Evolutionary conservation across 2,888 invertebrate genomes (phyloP).

Genomic region (Tillus elongatus): DNA sequence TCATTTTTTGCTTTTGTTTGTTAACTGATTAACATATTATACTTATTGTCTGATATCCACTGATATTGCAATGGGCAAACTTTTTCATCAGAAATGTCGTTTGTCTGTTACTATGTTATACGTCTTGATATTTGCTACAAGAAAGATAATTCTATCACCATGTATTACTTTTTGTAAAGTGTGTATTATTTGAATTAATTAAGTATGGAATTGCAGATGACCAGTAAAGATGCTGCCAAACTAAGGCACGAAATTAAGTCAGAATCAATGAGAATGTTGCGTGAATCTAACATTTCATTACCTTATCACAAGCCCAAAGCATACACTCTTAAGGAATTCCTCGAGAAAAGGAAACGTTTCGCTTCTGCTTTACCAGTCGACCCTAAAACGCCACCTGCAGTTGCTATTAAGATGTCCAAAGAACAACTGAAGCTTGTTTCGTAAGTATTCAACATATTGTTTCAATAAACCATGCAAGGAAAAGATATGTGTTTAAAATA

Average conservation of each 20-base stretch:
- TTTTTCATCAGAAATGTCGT: too few relatives aligned
- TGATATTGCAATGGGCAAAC: too few relatives aligned
- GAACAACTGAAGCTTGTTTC: conserved; percentile 56
- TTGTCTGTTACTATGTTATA: too few relatives aligned
- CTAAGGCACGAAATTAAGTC: conserved; percentile 70
- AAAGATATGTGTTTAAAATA: neutral
- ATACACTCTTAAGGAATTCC: conserved; percentile 69
- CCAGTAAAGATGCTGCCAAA: conserved; percentile 57
- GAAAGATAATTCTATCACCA: too few relatives aligned
- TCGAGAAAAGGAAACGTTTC: conserved; percentile 46
- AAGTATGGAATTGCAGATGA: too few relatives aligned
- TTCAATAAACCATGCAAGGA: neutral
- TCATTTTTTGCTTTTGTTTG: too few relatives aligned
- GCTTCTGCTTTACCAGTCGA: conserved; percentile 35
- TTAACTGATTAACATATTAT: too few relatives aligned
- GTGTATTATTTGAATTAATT: too few relatives aligned
- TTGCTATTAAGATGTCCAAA: conserved; percentile 56
- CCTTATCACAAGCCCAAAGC: conserved; percentile 84
- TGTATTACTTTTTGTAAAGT: too few relatives aligned
- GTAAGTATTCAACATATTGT: conserved; percentile 43
- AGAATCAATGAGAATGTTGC: conserved; percentile 71
- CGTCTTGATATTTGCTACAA: too few relatives aligned
- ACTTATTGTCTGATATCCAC: too few relatives aligned
- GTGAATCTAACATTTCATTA: conserved; percentile 65
- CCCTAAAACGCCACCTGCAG: conserved; percentile 37